A percentile compares a stretch with the other conserved stretches of the same genome.
Evolutionary conservation across 1,140 invertebrate species (phyloP).

Genomic region (Macrostomum lignano): DNA sequence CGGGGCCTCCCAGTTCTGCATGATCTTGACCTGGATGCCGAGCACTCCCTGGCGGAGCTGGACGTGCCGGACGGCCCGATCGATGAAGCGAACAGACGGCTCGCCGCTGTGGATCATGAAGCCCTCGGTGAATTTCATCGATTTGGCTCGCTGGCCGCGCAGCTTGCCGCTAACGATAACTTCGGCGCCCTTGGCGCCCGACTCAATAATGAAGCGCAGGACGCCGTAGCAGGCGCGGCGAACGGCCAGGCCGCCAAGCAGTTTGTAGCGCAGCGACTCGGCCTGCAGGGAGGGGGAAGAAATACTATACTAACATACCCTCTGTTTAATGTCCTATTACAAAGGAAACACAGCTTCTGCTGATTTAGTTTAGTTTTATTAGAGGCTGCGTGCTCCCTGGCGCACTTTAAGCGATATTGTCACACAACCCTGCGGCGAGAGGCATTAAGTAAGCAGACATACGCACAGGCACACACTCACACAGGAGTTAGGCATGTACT

Average conservation of each 20-base stretch:
- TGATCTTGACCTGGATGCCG: conserved; percentile 92
- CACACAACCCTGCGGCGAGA: too few relatives aligned
- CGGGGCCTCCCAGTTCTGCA: conserved; percentile 84
- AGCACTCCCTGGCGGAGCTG: conserved; percentile 33
- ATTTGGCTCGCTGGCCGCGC: conserved; percentile 88
- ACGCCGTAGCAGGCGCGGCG: conserved; percentile 32
- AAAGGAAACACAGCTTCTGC: too few relatives aligned
- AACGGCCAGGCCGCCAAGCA: conserved; percentile 71
- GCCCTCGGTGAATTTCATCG: conserved; percentile 99
- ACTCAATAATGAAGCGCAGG: conserved; percentile 46
- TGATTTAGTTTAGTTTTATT: too few relatives aligned
- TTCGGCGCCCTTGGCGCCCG: conserved; percentile 73
- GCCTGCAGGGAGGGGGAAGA: too few relatives aligned
- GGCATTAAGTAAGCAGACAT: too few relatives aligned
- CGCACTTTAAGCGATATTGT: too few relatives aligned
- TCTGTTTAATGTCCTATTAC: too few relatives aligned
- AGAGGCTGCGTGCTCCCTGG: too few relatives aligned
- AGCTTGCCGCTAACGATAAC: conserved; percentile 96
- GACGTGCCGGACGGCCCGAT: conserved; percentile 38
- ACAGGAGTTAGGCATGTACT: too few relatives aligned
- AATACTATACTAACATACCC: too few relatives aligned
- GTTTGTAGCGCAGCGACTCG: conserved; percentile 85
- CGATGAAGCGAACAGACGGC: conserved; percentile 88
- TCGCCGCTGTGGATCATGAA: conserved; percentile 99
- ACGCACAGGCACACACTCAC: too few relatives aligned